A percentile compares a stretch with the other conserved stretches of the same genome.
Conservation (phyloP, 2,797 vertebrate species). For the Pseudocheirus occidentalis region DNA sequence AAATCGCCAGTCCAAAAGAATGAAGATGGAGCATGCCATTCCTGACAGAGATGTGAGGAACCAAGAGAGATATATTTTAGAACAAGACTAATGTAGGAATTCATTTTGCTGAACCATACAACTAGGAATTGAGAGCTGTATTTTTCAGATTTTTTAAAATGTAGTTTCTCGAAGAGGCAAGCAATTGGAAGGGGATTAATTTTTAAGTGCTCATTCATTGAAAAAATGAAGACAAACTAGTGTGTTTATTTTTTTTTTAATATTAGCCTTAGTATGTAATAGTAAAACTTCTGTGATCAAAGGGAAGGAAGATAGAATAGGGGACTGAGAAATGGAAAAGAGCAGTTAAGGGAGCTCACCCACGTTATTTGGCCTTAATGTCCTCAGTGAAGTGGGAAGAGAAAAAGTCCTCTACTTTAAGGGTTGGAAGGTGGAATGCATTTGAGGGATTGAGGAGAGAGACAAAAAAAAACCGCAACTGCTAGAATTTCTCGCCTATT, state of each 20-base stretch:
- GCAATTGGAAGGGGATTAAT: neutral
- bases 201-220: neutral
- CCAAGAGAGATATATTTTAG: neutral
- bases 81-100: neutral
- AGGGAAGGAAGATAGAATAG: neutral
- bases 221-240: neutral
- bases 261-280: neutral
- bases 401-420: neutral
- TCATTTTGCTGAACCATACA: neutral
- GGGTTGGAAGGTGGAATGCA: neutral
- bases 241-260: neutral
- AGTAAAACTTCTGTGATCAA: neutral
- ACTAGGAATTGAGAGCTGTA: neutral
- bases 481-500: conserved; percentile 45
- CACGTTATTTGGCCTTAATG: neutral
- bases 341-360: neutral
- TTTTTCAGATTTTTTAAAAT: neutral
- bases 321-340: neutral
- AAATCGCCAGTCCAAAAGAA: neutral
- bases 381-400: neutral
- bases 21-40: neutral
- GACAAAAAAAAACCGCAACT: neutral
- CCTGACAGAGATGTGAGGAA: neutral
- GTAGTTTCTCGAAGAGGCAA: neutral
- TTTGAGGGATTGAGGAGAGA: neutral